Evolutionary conservation across 2,113 vertebrate genomes (phyloP), one percentile per base, ranked within the genome.

Genomic region (Gorsachius goisagi): DNA sequence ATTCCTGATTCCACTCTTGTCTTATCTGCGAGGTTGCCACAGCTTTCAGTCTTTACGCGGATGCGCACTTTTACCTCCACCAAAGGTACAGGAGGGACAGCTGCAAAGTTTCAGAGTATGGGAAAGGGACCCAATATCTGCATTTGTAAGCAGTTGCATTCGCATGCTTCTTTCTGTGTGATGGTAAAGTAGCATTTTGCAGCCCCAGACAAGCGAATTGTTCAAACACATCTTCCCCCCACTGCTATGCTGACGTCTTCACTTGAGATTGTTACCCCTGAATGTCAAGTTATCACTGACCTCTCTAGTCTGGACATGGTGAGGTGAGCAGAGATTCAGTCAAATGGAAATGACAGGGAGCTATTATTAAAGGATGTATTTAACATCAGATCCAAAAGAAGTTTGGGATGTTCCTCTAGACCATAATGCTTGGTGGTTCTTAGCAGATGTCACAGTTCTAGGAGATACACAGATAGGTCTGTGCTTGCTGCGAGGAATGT

Each of bases 21-120:
- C 18, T 35, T 55, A 15, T 4, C 75, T 73, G 37, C n/a, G 41
- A 59, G 67, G 28, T 2, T 33, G 15, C 55, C 30, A 9, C 23
- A 73, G 60, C 59, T 71, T 78, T 55, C 68, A 11, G 16, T 22
- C 26, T 66, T 13, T 35, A 3, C 5, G 0, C 17, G 49, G 58
- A 11, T 32, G 33, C 86, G 9, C 24, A 15, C 22, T 39, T 60
- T 28, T 35, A 35, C 16, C 47, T 79, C 26, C 58, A 9, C 23
- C 0, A 0, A 18, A n/a, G 18, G 28, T 21, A 41, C 2, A 5
- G 52, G n/a, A 72, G 45, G 45, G 66, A 9, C 18, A 37, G 28
- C 56, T 63, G 27, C 50, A 49, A 8, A n/a, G 6, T 9, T 27
- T 67, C 52, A 37, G 26, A 9, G 15, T 19, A 9, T 27, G 37